Evolutionary conservation across 2,888 invertebrate species (phyloP).

Genomic region (Eledona agricola): DNA sequence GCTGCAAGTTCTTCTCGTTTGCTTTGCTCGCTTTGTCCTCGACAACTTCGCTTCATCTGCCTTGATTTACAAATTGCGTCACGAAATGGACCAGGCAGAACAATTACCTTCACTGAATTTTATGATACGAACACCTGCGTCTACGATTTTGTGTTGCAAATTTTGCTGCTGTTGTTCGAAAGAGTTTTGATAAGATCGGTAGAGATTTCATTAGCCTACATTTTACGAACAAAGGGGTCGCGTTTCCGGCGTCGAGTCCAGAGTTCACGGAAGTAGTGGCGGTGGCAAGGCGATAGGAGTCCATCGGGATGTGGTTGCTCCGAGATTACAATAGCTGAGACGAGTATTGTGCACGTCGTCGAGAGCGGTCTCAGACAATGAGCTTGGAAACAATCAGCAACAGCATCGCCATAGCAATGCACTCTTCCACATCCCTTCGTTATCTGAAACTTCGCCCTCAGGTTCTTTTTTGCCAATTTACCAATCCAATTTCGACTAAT

Average conservation of each 20-base stretch:
- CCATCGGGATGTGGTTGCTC: conserved; percentile 34
- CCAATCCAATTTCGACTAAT: conserved; percentile 4
- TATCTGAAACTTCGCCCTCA: conserved; percentile 37
- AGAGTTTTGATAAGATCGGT: conserved; percentile 24
- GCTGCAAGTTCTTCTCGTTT: no score
- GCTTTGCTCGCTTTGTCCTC: no score
- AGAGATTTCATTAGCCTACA: conserved; percentile 47
- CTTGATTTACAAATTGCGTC: conserved; percentile 7
- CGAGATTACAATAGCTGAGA: conserved; percentile 44
- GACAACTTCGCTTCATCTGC: background rate
- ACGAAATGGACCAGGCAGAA: no score
- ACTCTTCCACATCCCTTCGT: conserved; percentile 28
- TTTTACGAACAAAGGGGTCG: conserved; percentile 47
- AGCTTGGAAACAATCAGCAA: conserved; percentile 39
- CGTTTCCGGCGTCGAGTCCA: conserved; percentile 45
- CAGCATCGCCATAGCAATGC: conserved; percentile 38
- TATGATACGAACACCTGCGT: background rate
- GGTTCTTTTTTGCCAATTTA: conserved; percentile 18
- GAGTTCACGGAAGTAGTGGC: conserved; percentile 45
- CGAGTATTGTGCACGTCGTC: conserved; percentile 41
- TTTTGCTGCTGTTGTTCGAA: no score
- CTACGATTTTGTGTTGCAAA: background rate
- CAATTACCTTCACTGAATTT: background rate
- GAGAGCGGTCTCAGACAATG: conserved; percentile 38
- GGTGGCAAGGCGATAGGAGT: conserved; percentile 42